Evolutionary conservation across 2,113 vertebrate genomes (phyloP).

Genomic region (Ophthalmolycus amberensis): DNA sequence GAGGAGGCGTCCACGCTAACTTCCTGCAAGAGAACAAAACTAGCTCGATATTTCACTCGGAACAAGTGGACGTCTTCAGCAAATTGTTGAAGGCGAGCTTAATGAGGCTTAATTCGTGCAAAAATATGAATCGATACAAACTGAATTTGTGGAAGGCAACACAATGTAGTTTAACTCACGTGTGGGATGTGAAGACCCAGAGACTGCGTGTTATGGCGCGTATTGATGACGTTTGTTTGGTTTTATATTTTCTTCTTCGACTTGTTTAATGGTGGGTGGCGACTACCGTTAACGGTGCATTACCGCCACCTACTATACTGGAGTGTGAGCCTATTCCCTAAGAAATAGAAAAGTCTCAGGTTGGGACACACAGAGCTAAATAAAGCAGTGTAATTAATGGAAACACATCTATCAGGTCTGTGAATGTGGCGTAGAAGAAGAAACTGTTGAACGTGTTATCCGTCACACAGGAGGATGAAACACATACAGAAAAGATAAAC

Average conservation of each 20-base stretch:
- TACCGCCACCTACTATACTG: not conserved
- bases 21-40: not conserved
- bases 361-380: too few relatives aligned
- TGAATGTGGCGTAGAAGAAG: too few relatives aligned
- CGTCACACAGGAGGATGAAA: too few relatives aligned
- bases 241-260: not conserved
- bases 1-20: not conserved
- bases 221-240: slow-evolving; percentile 57
- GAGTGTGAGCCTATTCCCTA: not conserved
- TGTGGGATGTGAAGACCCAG: not conserved
- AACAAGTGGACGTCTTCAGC: not conserved
- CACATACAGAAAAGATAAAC: too few relatives aligned
- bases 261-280: not conserved
- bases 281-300: not conserved
- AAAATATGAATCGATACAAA: not conserved
- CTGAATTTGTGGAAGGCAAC: not conserved
- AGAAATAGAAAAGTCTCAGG: too few relatives aligned
- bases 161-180: slow-evolving; percentile 49
- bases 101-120: accelerated
- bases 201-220: slow-evolving; percentile 22
- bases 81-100: not conserved
- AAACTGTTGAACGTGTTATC: too few relatives aligned
- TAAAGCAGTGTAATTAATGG: too few relatives aligned
- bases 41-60: not conserved
- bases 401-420: too few relatives aligned